A percentile compares a stretch with the other conserved stretches of the same genome.
Conservation (phyloP, 2,888 invertebrate species). For the Cotesia congregata region DNA sequence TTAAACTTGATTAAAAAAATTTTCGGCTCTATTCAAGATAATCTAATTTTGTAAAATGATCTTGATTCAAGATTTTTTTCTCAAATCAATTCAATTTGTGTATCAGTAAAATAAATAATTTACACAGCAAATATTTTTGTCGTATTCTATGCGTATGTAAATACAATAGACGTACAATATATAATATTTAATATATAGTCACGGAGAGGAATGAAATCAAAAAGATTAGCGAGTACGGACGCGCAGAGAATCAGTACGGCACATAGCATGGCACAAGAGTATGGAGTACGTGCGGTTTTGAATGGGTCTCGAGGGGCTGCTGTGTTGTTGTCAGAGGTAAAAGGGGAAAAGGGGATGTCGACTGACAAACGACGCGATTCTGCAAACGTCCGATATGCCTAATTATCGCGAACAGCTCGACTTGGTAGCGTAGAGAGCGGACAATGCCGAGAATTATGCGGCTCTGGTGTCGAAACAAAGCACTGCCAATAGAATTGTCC, state of each 20-base stretch:
- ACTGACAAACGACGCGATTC: constrained; percentile 35
- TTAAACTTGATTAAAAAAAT: no score
- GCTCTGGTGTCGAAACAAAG: constrained; percentile 27
- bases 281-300: background rate
- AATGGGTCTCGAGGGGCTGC: constrained; percentile 7
- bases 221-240: constrained; percentile 47
- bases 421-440: background rate
- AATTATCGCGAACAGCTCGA: constrained; percentile 35
- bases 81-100: no score
- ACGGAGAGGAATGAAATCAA: constrained; percentile 49
- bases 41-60: no score
- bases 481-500: background rate
- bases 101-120: background rate
- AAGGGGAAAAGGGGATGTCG: constrained; percentile 16
- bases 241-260: constrained; percentile 13
- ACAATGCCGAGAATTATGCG: constrained; percentile 41
- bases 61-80: no score
- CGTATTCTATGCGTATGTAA: no score
- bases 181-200: constrained; percentile 32
- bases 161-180: background rate
- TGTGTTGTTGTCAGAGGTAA: constrained; percentile 12
- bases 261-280: constrained; percentile 10
- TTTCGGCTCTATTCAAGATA: no score
- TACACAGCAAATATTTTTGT: background rate
- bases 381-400: constrained; percentile 40